Evolutionary conservation across 2,888 invertebrate genomes (phyloP).

Genomic region (Heteromyza rotundicornis): DNA sequence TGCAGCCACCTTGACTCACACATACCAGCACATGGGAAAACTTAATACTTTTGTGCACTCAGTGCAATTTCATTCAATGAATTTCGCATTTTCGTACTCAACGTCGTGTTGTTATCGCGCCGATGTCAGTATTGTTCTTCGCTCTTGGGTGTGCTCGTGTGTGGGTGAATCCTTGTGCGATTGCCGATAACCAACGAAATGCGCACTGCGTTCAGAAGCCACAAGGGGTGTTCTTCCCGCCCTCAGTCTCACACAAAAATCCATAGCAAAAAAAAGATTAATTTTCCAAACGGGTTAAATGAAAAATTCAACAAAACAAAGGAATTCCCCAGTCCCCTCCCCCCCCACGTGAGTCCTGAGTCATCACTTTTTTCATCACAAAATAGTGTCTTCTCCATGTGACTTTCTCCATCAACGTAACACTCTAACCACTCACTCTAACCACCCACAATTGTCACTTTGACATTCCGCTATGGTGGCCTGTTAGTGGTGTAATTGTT

Average conservation of each 20-base stretch:
- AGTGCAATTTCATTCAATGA: slow-evolving; percentile 35
- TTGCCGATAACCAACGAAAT: slow-evolving; percentile 40
- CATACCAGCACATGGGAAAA: too few relatives aligned
- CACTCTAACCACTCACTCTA: not conserved
- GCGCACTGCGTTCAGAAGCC: slow-evolving; percentile 28
- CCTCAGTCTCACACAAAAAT: too few relatives aligned
- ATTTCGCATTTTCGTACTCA: slow-evolving; percentile 30
- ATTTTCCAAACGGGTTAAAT: not conserved
- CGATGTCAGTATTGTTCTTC: slow-evolving; percentile 15
- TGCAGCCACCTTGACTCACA: too few relatives aligned
- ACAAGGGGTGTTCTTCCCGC: too few relatives aligned
- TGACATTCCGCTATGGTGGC: not conserved
- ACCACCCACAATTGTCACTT: not conserved
- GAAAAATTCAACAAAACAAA: not conserved
- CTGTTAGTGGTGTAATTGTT: not conserved
- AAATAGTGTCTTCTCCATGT: too few relatives aligned
- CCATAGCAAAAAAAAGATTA: too few relatives aligned
- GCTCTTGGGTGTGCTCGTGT: slow-evolving; percentile 20
- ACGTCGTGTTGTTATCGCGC: slow-evolving; percentile 7
- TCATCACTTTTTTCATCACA: too few relatives aligned
- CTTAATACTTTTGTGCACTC: slow-evolving; percentile 5
- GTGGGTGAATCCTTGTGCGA: slow-evolving; percentile 35
- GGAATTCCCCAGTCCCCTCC: too few relatives aligned
- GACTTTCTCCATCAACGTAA: not conserved
- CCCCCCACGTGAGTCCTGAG: too few relatives aligned